phyloP scores from a whole-genome alignment of 2,797 vertebrate species.

The Alfaro cultratus region DNA sequence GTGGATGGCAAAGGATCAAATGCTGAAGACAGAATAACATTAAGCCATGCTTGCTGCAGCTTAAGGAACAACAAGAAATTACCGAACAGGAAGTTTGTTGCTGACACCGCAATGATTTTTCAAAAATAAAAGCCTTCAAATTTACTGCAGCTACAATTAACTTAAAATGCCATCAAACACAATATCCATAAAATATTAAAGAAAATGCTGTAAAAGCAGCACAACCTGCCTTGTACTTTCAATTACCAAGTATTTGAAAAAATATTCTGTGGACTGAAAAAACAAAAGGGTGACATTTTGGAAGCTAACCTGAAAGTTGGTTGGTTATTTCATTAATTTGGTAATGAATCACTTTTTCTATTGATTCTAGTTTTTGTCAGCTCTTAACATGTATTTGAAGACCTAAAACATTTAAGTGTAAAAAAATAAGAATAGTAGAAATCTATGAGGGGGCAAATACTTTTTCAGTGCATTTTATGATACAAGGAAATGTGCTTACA shows the following conservation, averaged over 20 bases:
- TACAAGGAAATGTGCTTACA: neutral
- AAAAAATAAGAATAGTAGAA: neutral
- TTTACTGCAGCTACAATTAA: too few species aligned
- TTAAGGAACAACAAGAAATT: too few species aligned
- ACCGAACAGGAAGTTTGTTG: too few species aligned
- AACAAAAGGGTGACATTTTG: neutral
- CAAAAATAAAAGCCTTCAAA: too few species aligned
- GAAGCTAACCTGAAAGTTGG: neutral
- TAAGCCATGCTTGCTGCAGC: too few species aligned
- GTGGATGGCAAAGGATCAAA: too few species aligned
- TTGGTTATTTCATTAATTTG: too few species aligned
- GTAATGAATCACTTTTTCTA: neutral
- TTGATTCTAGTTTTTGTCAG: neutral
- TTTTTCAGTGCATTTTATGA: neutral
- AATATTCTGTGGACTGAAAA: neutral
- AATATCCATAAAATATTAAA: too few species aligned
- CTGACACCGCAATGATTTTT: too few species aligned
- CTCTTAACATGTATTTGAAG: neutral
- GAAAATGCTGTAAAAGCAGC: too few species aligned
- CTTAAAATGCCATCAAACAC: too few species aligned
- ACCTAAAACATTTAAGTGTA: neutral
- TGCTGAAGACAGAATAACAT: too few species aligned
- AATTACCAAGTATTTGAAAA: neutral
- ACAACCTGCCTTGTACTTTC: neutral
- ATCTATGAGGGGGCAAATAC: neutral